Base-by-base conservation (phyloP, 2,888 invertebrate genomes). In the Synergus japonicus region DNA sequence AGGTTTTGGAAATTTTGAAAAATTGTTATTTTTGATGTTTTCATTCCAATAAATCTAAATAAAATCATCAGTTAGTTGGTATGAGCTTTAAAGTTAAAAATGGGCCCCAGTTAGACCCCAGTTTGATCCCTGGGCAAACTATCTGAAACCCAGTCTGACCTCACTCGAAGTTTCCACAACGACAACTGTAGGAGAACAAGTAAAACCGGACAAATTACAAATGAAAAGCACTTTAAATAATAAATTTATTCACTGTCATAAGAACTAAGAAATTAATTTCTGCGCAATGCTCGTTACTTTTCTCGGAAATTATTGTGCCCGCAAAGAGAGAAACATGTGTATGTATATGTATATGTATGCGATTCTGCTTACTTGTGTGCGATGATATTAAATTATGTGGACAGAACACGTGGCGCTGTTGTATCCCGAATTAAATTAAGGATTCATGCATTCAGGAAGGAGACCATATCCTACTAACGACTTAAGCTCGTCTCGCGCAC, bases 401-500 rank as follows among this genome's bases (percentile, higher is more conserved):
- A 79, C 41, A 29, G 54, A 64, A 77, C 77, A 79, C 73, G 77
- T 41, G 78, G 78, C 60, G 63, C 82, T 83, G 54, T 54, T 83
- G 80, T 83, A 83, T 83, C 67, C 76, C 81, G 82, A 80, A 82
- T 85, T 83, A 80, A 83, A 84, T 84, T 83, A 80, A 80, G 78
- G 81, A 85, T 85, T 84, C 84, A 82, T 82, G 82, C 83, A 81
- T 83, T 81, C 83, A 83, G 79, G 81, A 78, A 79, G 77, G 69
- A 81, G 82, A 79, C 77, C 77, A 79, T 81, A 83, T 82, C 80
- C 78, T 78, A 63, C 82, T 82, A 85, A 83, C 81, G 83, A 83
- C 82, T 83, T 81, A 66, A 18, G 80, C 83, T 81, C 83, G 80
- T 84, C 83, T 79, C 77, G 79, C 80, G 78, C 82, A 82, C 69